phyloP scores from a whole-genome alignment of 2,888 invertebrate species.

The Synergus umbraculus region DNA sequence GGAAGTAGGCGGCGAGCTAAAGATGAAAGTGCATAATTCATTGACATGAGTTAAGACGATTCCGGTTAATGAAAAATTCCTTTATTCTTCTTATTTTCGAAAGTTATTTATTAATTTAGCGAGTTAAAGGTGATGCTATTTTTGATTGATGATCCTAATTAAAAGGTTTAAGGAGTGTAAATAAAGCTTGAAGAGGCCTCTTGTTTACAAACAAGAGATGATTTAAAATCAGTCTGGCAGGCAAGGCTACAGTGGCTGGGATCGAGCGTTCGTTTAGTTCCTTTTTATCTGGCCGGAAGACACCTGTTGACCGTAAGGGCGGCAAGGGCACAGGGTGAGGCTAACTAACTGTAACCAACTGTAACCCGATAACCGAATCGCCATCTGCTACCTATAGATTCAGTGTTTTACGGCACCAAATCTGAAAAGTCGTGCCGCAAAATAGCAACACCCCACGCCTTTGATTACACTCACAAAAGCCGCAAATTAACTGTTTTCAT shows the following conservation, averaged over 20 bases:
- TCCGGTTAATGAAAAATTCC: neutral
- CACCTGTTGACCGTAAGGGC: constrained; percentile 56
- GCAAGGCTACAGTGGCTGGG: constrained; percentile 2
- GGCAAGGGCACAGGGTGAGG: constrained; percentile 44
- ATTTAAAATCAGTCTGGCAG: constrained; percentile 3
- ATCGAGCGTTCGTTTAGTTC: constrained; percentile 28
- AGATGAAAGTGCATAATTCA: constrained; percentile 15
- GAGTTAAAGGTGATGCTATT: no score
- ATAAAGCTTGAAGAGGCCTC: constrained; percentile 1
- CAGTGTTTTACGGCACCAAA: constrained; percentile 8
- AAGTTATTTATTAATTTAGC: neutral
- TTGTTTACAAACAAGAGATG: constrained; percentile 53
- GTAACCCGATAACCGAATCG: constrained; percentile 57
- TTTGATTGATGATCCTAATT: no score
- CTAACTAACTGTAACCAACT: constrained; percentile 55
- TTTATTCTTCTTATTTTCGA: neutral
- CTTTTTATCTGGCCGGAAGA: constrained; percentile 51
- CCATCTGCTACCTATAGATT: constrained; percentile 49
- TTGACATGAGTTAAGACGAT: constrained; percentile 15
- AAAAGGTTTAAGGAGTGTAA: neutral
- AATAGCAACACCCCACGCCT: constrained; percentile 20
- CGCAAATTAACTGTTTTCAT: constrained; percentile 44
- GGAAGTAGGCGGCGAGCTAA: constrained; percentile 12
- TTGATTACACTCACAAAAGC: constrained; percentile 26
- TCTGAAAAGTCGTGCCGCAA: constrained; percentile 24